Base-by-base conservation (phyloP, 2,888 invertebrate genomes). In the Athalia rosae region DNA sequence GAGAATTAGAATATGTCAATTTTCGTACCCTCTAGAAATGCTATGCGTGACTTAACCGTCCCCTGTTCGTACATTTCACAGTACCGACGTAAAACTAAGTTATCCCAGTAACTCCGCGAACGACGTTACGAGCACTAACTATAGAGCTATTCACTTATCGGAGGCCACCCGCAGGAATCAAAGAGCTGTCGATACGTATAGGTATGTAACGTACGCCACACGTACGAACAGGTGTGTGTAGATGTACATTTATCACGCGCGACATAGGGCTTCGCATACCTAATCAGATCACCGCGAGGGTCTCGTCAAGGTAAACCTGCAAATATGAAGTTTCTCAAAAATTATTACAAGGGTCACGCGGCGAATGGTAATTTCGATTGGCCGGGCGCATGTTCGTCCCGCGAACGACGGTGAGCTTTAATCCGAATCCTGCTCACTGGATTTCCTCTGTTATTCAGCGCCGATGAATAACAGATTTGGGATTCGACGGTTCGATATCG, bases 31-130 rank as follows among this genome's bases (percentile, higher is more conserved):
- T 89, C 89, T 48, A 89, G 80, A 80, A 84, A 81, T 41, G 89
- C 88, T 77, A 89, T 83, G 81, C 85, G 87, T 58, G 84, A 84
- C 78, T 85, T 86, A 15, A 89, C 87, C 64, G 85, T 86, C 76
- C 82, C 84, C 79, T 83, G 83, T 78, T 85, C 86, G 83, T 83
- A 85, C 88, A 88, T 88, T 82, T 82, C 82, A 62, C 59, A 50
- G 6, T 62, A 74, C 74, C 61, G 61, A 48, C 13, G 59, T 62
- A 48, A 74, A 74, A 74, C 28, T 28, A 28, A 28, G 28, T 28
- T 28, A 28, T 71, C 56, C 13, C 50, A 50, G 15, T 3, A 59
- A 9, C 11, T 63, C 69, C n/a, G 53, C 4, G 7, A n/a, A 43
- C 48, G 59, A 47, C 73, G 48, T 73, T 8, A 8, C 47, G 47